Evolutionary conservation across 2,888 invertebrate genomes (phyloP), one percentile per base, ranked within the genome.

Genomic region (Cerceris rybyensis): DNA sequence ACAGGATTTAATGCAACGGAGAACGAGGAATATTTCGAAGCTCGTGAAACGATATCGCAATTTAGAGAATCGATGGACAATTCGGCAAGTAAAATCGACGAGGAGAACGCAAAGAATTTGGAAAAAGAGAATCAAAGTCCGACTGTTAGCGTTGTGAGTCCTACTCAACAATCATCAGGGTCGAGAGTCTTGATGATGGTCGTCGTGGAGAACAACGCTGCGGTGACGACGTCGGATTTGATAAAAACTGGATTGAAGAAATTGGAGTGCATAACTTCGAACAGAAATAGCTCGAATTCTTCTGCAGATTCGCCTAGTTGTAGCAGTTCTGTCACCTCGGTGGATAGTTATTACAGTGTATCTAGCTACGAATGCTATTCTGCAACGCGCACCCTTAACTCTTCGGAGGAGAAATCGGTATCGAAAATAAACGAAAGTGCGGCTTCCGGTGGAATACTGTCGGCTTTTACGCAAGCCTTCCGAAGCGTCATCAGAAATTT

Each of bases 121-220:
- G 70, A 81, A 7, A 85, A 84, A 28, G 86, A 89, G n/a, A 74
- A 75, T 46, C 59, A 11, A 50, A 75, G 6, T 8, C 41, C 71
- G 6, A 61, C 70, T 6, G 41, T 2, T 0, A 6, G 6, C 0
- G 60, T 14, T 0, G 7, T 9, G 6, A 49, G 8, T 0, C 16
- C 14, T 8, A 43, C 13, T 4, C 66, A 74, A 46, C 69, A 79
- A 17, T 46, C 71, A 0, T 80, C 76, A 11, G 79, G 88, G 1
- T 88, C 89, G 8, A 81, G 88, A 13, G 85, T 92, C 43, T 64
- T 91, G 1, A 90, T 92, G 91, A 90, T 92, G 91, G 75, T 92
- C 5, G 63, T 91, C 0, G 82, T 92, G 13, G 90, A 91, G 50
- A 87, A 84, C n/a, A 87, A 81, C 17, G 43, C 78, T 0, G 66